Base-by-base conservation (phyloP, 2,797 vertebrate species). In the Schizopygopsis pylzovi region DNA sequence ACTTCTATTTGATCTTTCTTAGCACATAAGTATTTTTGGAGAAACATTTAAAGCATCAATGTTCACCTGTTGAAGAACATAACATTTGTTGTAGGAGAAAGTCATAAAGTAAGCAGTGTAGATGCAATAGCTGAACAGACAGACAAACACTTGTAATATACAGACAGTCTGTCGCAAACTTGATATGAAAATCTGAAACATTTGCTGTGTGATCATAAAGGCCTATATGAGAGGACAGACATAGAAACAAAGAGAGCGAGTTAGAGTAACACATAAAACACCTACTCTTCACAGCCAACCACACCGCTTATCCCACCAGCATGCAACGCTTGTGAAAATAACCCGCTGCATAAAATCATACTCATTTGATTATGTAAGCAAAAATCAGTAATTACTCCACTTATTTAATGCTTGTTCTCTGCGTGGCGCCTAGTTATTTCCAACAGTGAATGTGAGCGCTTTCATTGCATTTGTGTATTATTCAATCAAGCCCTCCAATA, bases 341-440 rank as follows among this genome's bases (percentile, higher is more conserved):
- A 54, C 75, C n/a, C n/a, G 2, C 76, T 54, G 76, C 47, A 79
- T 83, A 83, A 83, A 83, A 82, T 83, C 81, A 87, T 68, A 73
- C 59, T 83, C 67, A 87, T 87, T 87, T 79, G 85, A 86, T 73
- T 83, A 65, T 61, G 43, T 49, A 86, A 83, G 72, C 72, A 59
- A 68, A 39, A 82, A 61, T 86, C 79, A 2, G 25, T 59, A 77
- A 71, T 71, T 71, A 86, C 65, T 22, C 41, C 72, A 86, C 61
- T 43, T 76, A 49, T 78, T 59, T 82, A 83, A 83, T 28, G 45
- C 45, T 65, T 15, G 9, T 76, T 67, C 72, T 25, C 72, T 67
- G 43, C 13, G 1, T 52, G 82, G 43, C 72, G n/a, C 33, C 59
- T 33, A 28, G 81, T 75, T 76, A 18, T 65, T 83, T 76, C 33